Evolutionary conservation across 2,888 invertebrate genomes (phyloP), one percentile per base, ranked within the genome.

Genomic region (Drosophila quinaria): DNA sequence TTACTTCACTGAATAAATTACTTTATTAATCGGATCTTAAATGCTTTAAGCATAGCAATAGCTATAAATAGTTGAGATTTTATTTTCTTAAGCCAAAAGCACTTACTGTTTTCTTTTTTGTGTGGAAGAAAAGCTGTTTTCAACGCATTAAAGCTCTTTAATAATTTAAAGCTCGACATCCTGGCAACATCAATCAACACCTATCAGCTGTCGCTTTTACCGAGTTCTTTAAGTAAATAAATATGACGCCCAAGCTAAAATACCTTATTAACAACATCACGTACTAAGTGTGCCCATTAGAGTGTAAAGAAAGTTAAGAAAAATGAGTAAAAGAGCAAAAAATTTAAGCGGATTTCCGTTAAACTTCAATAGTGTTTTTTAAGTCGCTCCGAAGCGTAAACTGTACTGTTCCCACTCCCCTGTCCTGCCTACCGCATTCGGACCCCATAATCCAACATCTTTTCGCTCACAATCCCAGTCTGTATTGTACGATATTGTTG

Each of bases 391-490:
- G 29, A 17, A 19, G 47, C 47, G 13, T 33, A 72, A 72, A 17
- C 35, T 46, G 19, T 10, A 10, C 8, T 35, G 10, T n/a, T 17
- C 13, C 5, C 13, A 25, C 22, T 9, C 8, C 11, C 0, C 19
- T 33, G 4, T 15, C 35, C 22, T 22, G 22, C 2, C 49, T 25
- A 31, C 5, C 33, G 37, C 15, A 15, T 33, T 55, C 50, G 50
- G 35, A 17, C 44, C 11, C 58, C 61, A 59, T 72, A 72, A 77
- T 75, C 77, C 63, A 59, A 71, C 61, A 71, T 72, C 62, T 77
- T 63, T 58, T 41, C 54, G 73, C 72, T 59, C 25, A 47, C 58
- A 75, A 52, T 65, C 65, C 63, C 65, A 74, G 71, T 59, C 62
- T 65, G 35, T 52, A 64, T 65, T 62, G 61, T 56, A 39, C 52